A percentile compares a stretch with the other conserved stretches of the same genome.
phyloP scores from a whole-genome alignment of 2,113 vertebrate genomes.

The Nothobranchius furzeri region DNA sequence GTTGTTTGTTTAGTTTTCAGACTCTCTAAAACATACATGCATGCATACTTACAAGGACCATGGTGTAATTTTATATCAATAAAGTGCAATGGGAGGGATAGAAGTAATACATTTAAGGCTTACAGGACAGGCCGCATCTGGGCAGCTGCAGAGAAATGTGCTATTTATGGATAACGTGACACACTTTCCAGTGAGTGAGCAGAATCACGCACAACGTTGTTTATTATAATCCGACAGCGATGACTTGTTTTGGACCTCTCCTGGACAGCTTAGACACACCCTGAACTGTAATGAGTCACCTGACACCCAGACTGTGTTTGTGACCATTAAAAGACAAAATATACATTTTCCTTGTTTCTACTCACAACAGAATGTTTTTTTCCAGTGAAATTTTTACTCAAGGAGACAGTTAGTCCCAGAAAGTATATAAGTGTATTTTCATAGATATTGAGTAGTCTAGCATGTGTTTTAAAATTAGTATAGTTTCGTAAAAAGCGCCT shows the following conservation, averaged over 20 bases:
- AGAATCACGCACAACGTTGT: slow-evolving; percentile 41
- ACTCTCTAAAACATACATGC: not conserved
- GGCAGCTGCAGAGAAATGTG: slow-evolving; percentile 51
- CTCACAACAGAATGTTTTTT: not conserved
- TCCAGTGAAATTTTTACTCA: not conserved
- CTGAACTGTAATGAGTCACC: slow-evolving; percentile 32
- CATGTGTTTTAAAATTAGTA: not conserved
- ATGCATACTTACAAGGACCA: not conserved
- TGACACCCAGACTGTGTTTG: slow-evolving; percentile 21
- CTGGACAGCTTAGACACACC: slow-evolving; percentile 34
- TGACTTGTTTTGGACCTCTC: slow-evolving; percentile 49
- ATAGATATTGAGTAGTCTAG: slow-evolving; percentile 2
- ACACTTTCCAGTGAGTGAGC: slow-evolving; percentile 52
- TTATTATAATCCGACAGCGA: slow-evolving; percentile 57
- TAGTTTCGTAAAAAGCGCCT: not conserved
- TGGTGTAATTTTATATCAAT: not conserved
- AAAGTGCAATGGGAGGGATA: not conserved
- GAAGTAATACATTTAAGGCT: not conserved
- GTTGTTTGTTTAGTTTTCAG: not conserved
- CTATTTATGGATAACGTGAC: slow-evolving; percentile 60
- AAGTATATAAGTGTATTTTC: slow-evolving; percentile 13
- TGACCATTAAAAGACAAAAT: not conserved
- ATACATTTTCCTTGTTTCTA: not conserved
- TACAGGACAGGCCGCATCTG: not conserved
- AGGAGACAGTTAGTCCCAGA: not conserved